Base-by-base conservation (phyloP, 2,888 invertebrate genomes). In the Agapetus fuscipes region DNA sequence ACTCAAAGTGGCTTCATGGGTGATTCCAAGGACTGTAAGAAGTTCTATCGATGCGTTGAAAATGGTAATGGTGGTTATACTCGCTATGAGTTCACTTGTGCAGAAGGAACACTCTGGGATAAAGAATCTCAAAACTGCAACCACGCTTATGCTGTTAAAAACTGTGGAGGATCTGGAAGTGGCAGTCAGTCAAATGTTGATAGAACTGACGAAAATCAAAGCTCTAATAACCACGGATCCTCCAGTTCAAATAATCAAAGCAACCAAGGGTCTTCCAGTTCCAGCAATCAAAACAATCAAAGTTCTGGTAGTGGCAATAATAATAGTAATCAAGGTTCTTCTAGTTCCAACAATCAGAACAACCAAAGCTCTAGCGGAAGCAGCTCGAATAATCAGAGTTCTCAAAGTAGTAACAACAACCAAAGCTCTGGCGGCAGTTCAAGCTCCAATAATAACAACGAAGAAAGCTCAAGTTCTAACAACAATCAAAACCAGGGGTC, bases 11-110 rank as follows among this genome's bases (percentile, higher is more conserved):
- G 87, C 33, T 87, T 83, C 57, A 72, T 78, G 53, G 74, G 77
- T 10, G 77, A 86, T 58, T 64, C 71, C 26, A 62, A 62, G 30
- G 72, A 85, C 53, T 87, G 86, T 54, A 76, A 69, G 43, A 82
- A 78, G 56, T 87, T 86, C 62, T 83, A 83, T 55, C 72, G 85
- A 49, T 87, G 87, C 59, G 83, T 84, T 14, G 64, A 69, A 41
- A 70, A 74, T 53, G 76, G 74, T 1, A 61, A 68, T 17, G 74
- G 72, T 43, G 66, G 67, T 3, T 81, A 66, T 51, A 75, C 62
- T 31, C 77, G 73, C 59, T 79, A 80, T 54, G 78, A 83, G 45
- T 87, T 83, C 56, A 64, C 64, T 10, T 87, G 87, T 58, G 75
- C 75, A 1, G 69, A 72, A 40, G 80, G 78, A 25, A 82, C 82